A percentile compares a stretch with the other conserved stretches of the same genome.
phyloP scores from a whole-genome alignment of 2,113 vertebrate genomes.

The Hippocampus mohnikei region DNA sequence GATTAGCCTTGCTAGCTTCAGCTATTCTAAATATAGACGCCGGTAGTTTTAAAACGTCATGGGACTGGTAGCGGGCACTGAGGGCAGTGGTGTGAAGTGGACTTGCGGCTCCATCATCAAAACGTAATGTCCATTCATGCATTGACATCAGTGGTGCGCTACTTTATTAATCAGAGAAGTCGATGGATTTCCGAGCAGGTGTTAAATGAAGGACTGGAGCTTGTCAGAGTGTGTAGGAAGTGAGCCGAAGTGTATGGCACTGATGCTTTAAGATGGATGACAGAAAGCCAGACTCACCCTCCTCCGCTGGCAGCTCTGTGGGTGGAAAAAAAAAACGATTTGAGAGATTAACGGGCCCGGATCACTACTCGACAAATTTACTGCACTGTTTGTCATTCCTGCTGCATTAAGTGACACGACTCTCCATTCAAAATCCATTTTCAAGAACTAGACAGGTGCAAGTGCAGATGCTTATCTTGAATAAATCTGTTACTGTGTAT shows the following conservation, averaged over 20 bases:
- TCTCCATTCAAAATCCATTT: neutral
- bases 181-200: slow-evolving; percentile 10
- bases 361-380: neutral
- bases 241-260: neutral
- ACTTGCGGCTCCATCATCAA: too few relatives aligned
- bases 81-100: too few relatives aligned
- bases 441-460: neutral
- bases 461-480: neutral
- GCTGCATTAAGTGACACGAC: neutral
- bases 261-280: slow-evolving; percentile 2
- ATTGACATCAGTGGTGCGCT: too few relatives aligned
- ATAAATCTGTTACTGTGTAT: neutral
- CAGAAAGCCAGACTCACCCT: slow-evolving; percentile 60
- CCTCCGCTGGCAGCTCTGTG: slow-evolving; percentile 78
- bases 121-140: too few relatives aligned
- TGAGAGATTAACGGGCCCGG: slow-evolving; percentile 21
- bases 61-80: too few relatives aligned
- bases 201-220: slow-evolving; percentile 19
- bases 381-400: slow-evolving; percentile 5
- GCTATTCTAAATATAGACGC: neutral
- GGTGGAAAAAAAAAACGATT: slow-evolving; percentile 23
- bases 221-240: neutral
- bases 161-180: too few relatives aligned
- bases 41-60: too few relatives aligned
- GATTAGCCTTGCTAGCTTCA: neutral